Base-by-base conservation (phyloP, 2,113 vertebrate species). In the Ursus arctos region DNA sequence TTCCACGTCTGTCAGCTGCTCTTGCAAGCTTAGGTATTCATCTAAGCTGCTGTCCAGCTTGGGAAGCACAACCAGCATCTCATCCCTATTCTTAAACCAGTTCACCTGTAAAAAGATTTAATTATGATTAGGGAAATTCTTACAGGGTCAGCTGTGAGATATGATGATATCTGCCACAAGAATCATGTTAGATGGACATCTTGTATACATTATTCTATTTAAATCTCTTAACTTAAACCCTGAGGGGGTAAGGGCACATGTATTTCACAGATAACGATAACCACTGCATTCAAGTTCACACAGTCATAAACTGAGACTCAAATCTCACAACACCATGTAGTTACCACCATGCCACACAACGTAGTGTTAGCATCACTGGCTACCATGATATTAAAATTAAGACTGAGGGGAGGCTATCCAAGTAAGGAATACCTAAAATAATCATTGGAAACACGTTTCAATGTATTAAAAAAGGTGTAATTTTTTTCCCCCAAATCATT, bases 11-110 rank as follows among this genome's bases (percentile, higher is more conserved):
- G 99, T 99, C 94, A 99, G 98, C 94, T 99, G 98, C 96, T 99
- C 99, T 97, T 99, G 99, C 91, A 99, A 98, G 92, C 98, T 99
- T 69, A 99, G 98, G 97, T 99, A 99, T 95, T 99, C 99, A 40
- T 99, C 99, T 92, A 99, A 99, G 1, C 99, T 99, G 94, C 98
- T 99, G 72, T 99, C 99, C 98, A 99, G 97, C 97, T 99, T 99
- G 4, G 99, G 99, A 96, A 99, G 98, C 84, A 99, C 99, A 7
- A 98, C 98, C 94, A 99, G 98, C 99, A 99, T 99, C 98, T 99
- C 99, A 7, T 99, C 99, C 28, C 99, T 99, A 96, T 99, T 99
- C 98, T 99, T 99, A 97, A 99, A 99, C 99, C 99, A 99, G 98
- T 99, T 99, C 89, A 99, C 99, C 99, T 99, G 97, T 24, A 97